Percentiles rank a stretch among this genome's conserved stretches.
These are phyloP conservation scores for Leucoma salicis DNA, from an alignment of 2,888 invertebrate species.

Conservation along the genomic window DNA sequence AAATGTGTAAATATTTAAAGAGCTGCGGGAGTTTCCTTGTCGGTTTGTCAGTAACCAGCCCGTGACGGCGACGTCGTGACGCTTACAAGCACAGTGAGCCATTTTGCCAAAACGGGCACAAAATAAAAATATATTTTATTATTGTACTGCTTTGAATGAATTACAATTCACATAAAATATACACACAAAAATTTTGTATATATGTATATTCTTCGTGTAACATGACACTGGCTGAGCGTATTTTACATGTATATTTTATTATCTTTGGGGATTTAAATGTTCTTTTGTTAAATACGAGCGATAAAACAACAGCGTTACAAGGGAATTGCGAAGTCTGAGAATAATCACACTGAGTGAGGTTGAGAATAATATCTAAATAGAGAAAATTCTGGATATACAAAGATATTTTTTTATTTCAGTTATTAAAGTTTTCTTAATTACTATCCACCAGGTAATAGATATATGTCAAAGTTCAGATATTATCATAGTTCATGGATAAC, in stretches of 20 bases:
- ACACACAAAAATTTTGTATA: not conserved
- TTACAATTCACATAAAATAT: not conserved
- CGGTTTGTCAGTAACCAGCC: constrained; percentile 46
- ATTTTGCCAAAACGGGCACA: constrained; percentile 8
- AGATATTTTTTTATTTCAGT: too few species aligned
- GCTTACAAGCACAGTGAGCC: constrained; percentile 32
- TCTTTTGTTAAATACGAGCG: not conserved
- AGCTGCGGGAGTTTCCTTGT: constrained; percentile 33
- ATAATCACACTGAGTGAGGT: not conserved
- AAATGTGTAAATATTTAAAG: constrained; percentile 36
- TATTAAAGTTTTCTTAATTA: too few species aligned
- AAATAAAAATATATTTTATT: constrained; percentile 8
- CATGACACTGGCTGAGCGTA: not conserved
- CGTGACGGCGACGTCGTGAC: constrained; percentile 64
- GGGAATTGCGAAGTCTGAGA: not conserved
- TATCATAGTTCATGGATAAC: too few species aligned
- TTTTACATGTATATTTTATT: not conserved
- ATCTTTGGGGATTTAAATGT: not conserved
- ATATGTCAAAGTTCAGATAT: too few species aligned
- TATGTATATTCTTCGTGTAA: not conserved
- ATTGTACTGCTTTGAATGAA: not conserved
- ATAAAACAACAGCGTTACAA: not conserved
- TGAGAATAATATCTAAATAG: not conserved
- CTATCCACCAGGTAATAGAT: too few species aligned
- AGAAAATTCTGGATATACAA: too few species aligned